Evolutionary conservation across 2,888 invertebrate species (phyloP).

Genomic region (Ferrisia virgata): DNA sequence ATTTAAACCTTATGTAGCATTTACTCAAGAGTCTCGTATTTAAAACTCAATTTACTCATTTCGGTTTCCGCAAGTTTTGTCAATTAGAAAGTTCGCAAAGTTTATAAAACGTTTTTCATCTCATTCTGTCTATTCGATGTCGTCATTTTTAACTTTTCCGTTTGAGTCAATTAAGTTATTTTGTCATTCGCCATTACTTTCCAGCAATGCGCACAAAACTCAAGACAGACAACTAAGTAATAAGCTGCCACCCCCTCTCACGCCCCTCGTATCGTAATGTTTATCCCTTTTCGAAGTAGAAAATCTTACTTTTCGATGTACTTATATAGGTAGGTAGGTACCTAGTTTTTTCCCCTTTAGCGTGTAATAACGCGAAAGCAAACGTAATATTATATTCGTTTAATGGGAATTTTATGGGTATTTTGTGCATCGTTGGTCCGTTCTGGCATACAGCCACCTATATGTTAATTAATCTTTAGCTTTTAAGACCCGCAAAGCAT

Average conservation of each 20-base stretch:
- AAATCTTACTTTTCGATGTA: neutral
- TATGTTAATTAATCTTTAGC: conserved; percentile 41
- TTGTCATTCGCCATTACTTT: neutral
- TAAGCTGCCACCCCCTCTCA: neutral
- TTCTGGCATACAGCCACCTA: conserved; percentile 36
- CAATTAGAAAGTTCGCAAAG: neutral
- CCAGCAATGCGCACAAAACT: neutral
- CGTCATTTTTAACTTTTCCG: neutral
- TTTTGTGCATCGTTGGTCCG: conserved; percentile 12
- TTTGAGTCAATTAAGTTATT: conserved; percentile 3
- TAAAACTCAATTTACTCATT: neutral
- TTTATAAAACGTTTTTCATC: conserved; percentile 3
- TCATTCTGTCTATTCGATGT: neutral
- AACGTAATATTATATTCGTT: neutral
- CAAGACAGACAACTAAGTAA: neutral
- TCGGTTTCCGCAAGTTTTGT: neutral
- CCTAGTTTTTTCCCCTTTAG: neutral
- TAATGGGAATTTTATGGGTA: conserved; percentile 34
- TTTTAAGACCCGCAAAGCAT: neutral
- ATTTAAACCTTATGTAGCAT: neutral
- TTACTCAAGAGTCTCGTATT: neutral
- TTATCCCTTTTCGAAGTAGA: neutral
- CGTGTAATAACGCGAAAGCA: neutral
- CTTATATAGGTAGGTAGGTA: no score
- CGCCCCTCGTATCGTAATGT: no score